Evolutionary conservation across 53 echinoderm and acorn worm genomes (phyloP).

Genomic region (Patiria pectinifera): DNA sequence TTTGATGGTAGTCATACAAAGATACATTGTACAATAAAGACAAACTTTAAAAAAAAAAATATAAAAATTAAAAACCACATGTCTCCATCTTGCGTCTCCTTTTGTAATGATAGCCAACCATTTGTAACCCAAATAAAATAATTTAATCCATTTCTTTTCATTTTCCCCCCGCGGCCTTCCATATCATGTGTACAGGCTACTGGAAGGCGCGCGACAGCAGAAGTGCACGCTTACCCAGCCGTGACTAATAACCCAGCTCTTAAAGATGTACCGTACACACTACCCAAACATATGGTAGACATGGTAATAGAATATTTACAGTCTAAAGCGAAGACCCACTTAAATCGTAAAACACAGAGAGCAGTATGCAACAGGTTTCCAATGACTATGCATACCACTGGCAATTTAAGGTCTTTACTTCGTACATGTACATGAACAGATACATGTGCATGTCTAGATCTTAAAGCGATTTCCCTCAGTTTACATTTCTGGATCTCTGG

Average conservation of each 20-base stretch:
- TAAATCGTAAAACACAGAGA: neutral
- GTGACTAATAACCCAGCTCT: conserved; percentile 21
- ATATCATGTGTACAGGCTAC: neutral
- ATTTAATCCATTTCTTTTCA: neutral
- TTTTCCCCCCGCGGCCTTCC: neutral
- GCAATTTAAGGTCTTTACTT: too few relatives aligned
- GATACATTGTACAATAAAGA: too few relatives aligned
- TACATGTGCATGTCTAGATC: too few relatives aligned
- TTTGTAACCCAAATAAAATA: neutral
- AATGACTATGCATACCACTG: too few relatives aligned
- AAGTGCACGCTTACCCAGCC: conserved; percentile 9
- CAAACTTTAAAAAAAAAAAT: too few relatives aligned
- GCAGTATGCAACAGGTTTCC: neutral
- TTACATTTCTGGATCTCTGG: too few relatives aligned
- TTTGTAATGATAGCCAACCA: too few relatives aligned
- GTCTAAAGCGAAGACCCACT: neutral
- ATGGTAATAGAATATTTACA: conserved; percentile 34
- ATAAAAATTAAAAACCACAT: too few relatives aligned
- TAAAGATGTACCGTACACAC: conserved; percentile 6
- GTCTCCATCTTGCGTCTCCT: too few relatives aligned
- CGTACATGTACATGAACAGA: too few relatives aligned
- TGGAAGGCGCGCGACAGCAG: neutral
- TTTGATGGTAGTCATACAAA: too few relatives aligned
- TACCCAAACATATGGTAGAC: conserved; percentile 36
- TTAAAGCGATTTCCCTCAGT: too few relatives aligned